Conservation (phyloP, 2,888 invertebrate species). For the Nemoura dubitans region DNA sequence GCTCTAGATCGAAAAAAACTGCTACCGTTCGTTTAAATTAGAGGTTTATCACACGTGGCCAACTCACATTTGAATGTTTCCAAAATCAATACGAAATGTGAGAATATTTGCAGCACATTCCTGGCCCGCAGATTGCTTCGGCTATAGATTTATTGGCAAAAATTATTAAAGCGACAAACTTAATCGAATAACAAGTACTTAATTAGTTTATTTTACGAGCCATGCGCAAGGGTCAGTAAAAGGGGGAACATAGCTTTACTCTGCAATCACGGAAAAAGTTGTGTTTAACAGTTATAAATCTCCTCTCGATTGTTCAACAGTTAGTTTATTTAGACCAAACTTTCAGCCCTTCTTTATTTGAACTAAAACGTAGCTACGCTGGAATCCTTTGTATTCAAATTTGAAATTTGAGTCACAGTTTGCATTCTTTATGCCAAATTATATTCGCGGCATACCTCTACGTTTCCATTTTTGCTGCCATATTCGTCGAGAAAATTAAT, state of each 20-base stretch:
- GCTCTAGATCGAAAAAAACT: too few species aligned
- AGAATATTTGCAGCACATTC: not conserved
- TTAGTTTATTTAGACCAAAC: not conserved
- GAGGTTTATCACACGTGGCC: not conserved
- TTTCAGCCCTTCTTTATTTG: not conserved
- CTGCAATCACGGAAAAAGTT: conserved; percentile 9
- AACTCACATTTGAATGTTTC: not conserved
- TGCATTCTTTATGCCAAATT: not conserved
- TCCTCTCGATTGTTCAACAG: conserved; percentile 14
- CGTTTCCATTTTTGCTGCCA: not conserved
- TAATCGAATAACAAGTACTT: conserved; percentile 22
- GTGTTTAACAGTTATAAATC: conserved; percentile 8
- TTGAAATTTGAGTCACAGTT: not conserved
- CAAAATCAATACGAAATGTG: not conserved
- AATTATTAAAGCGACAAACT: conserved; percentile 4
- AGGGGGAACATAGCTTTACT: not conserved
- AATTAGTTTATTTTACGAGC: conserved; percentile 26
- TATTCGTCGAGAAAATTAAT: not conserved
- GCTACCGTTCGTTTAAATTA: not conserved
- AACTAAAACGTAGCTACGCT: not conserved
- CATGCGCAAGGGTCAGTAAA: not conserved
- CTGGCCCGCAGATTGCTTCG: not conserved
- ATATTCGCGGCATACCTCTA: not conserved
- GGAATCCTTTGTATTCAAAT: not conserved
- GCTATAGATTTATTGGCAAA: conserved; percentile 8